phyloP scores from a whole-genome alignment of 2,797 vertebrate species.

The Meda fulgida region DNA sequence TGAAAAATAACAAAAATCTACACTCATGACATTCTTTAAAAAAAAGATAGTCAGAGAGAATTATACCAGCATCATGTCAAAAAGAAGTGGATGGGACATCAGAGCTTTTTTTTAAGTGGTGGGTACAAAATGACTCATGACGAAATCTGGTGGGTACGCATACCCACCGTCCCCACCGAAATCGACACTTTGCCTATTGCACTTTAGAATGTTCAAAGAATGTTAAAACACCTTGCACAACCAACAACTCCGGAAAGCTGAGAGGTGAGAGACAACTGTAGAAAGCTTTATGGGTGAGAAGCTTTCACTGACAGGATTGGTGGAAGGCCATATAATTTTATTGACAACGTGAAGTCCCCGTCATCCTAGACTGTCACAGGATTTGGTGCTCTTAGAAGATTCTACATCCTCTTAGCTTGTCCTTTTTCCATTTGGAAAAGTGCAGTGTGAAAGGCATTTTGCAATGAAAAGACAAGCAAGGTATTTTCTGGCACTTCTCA shows the following conservation, averaged over 20 bases:
- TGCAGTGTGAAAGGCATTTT: not conserved
- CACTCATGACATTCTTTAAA: no score
- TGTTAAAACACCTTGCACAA: conserved; percentile 27
- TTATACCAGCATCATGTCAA: no score
- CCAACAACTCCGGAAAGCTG: not conserved
- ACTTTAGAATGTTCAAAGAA: conserved; percentile 27
- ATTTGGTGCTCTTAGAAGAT: conserved; percentile 21
- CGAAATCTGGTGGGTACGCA: no score
- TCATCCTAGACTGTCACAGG: not conserved
- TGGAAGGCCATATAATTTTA: not conserved
- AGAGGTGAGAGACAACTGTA: not conserved
- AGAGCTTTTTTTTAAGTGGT: no score
- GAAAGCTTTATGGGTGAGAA: conserved; percentile 10
- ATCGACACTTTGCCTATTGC: not conserved
- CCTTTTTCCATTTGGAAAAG: not conserved
- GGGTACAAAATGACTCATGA: no score
- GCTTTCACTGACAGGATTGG: conserved; percentile 10
- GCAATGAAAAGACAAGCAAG: not conserved
- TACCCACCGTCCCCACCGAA: no score
- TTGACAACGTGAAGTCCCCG: not conserved
- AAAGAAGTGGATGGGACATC: no score
- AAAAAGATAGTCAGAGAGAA: no score
- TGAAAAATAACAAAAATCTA: no score
- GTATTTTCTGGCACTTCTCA: not conserved
- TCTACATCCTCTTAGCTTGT: not conserved